These are phyloP conservation scores for Pangasius macronema DNA, from an alignment of 2,797 vertebrate species.

Conservation along the genomic window DNA sequence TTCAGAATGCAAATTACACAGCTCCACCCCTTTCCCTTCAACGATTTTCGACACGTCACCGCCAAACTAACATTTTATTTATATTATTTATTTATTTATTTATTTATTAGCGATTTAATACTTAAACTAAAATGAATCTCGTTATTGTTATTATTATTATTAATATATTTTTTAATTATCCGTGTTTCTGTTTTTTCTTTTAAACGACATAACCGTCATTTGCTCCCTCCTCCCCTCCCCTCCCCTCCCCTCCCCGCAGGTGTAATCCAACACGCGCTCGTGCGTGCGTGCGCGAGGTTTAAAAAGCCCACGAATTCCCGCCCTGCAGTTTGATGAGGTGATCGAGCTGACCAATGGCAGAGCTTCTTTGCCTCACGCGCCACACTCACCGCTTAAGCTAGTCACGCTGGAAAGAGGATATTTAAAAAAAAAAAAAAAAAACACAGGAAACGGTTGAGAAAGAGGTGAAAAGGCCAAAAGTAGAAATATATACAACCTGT, in stretches of 20 bases:
- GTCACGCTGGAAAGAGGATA: background rate
- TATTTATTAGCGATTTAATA: too few species aligned
- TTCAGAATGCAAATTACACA: slow-evolving; percentile 31
- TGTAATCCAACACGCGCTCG: background rate
- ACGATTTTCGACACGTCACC: background rate
- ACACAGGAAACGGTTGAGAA: background rate
- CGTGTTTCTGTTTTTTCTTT: too few species aligned
- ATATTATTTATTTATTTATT: background rate
- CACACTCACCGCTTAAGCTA: slow-evolving; percentile 44
- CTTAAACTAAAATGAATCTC: too few species aligned
- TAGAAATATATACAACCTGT: background rate
- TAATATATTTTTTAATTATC: background rate
- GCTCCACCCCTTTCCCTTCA: background rate
- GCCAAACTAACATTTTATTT: background rate
- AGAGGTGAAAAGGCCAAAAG: background rate
- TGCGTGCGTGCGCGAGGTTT: slow-evolving; percentile 1
- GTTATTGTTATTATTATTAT: too few species aligned
- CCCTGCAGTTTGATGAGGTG: slow-evolving; percentile 65
- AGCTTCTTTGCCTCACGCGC: slow-evolving; percentile 55
- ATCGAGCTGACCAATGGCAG: slow-evolving; percentile 72
- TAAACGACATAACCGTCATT: background rate
- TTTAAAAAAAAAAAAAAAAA: background rate
- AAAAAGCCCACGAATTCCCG: background rate
- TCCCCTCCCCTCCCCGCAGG: background rate
- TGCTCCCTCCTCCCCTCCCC: too few species aligned